Base-by-base conservation (phyloP, 1,140 invertebrate genomes). In the Trissolcus basalis region DNA sequence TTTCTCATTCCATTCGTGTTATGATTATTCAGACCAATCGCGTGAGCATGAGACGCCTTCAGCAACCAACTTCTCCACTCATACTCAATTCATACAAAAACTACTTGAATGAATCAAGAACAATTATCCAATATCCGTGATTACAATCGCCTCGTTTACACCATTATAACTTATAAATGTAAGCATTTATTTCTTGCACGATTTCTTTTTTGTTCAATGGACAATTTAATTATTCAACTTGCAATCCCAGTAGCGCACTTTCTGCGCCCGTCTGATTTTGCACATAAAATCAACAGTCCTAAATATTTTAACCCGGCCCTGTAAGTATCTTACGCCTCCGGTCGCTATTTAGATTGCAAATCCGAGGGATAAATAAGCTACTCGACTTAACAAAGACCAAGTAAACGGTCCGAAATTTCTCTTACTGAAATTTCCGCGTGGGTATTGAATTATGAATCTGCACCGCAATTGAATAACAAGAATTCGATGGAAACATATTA, bases 161-260 rank as follows among this genome's bases (percentile, higher is more conserved):
- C 1, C 6, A 27, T 27, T 27, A 3, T 27, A 27, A 27, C 6
- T 6, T 27, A 27, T 27, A 27, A 1, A 3, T 27, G 19, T 27
- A 27, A 3, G 19, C 19, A 27, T 27, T 27, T n/a, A 1, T 27
- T 27, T 27, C 19, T 27, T 1, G 19, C 43, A 47, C 50, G 36
- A 39, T 36, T 53, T 54, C 41, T 54, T 41, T 9, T 14, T 27
- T 48, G 2, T 27, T 27, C n/a, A n/a, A 27, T 27, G 19, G 14
- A 49, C 54, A 69, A 48, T 43, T 70, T 9, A 61, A 70, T 70
- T 16, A 55, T 61, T 70, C 27, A 36, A 54, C 45, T 13, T 47
- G 1, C 19, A 55, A 54, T 56, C 50, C 33, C 39, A 11, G 15
- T 1, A 33, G 47, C 6, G 33, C 43, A 47, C 47, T 13, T 10